Base-by-base conservation (phyloP, 2,888 invertebrate species). In the Acrobeloides nanus region DNA sequence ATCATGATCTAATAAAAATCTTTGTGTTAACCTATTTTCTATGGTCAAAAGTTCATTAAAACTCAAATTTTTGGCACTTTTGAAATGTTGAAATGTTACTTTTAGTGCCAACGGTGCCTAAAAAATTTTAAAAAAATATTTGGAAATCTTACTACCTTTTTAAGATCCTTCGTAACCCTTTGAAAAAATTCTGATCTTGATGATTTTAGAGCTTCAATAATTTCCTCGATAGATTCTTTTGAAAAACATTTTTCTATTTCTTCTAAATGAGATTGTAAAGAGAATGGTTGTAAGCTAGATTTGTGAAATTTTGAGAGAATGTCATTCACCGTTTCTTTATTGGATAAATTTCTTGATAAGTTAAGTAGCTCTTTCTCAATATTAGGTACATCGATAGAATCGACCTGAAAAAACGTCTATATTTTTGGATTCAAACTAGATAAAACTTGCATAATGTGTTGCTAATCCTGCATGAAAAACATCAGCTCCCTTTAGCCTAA, bases 91-190 rank as follows among this genome's bases (percentile, higher is more conserved):
- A 51, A 85, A 80, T 0, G 90, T 85, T 1, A 95, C 81, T 80
- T 90, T 92, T 66, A 95, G 76, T 5, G 92, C 87, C 1, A 87
- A 87, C 0, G 95, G 97, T 1, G 90, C 92, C 79, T 78, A 42
- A 27, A 59, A 51, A n/a, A n/a, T n/a, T n/a, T n/a, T n/a, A n/a
- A n/a, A 5, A 15, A 20, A 5, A n/a, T 25, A 33, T 42, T 1
- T 26, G 25, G 8, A 26, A 12, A 27, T 8, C 46, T 6, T 12
- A 64, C 59, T 55, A 68, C 64, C 51, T 64, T 67, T 8, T 51
- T 46, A 27, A 69, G 43, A 5, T 49, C 51, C 38, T 53, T 39
- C 6, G 53, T n/a, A n/a, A n/a, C n/a, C n/a, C n/a, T n/a, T n/a
- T n/a, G n/a, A n/a, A n/a, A n/a, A n/a, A n/a, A n/a, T n/a, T n/a